Percentiles rank a stretch among this genome's conserved stretches.
Evolutionary conservation across 2,797 vertebrate genomes (phyloP).

Genomic region (Semaprochilodus insignis): DNA sequence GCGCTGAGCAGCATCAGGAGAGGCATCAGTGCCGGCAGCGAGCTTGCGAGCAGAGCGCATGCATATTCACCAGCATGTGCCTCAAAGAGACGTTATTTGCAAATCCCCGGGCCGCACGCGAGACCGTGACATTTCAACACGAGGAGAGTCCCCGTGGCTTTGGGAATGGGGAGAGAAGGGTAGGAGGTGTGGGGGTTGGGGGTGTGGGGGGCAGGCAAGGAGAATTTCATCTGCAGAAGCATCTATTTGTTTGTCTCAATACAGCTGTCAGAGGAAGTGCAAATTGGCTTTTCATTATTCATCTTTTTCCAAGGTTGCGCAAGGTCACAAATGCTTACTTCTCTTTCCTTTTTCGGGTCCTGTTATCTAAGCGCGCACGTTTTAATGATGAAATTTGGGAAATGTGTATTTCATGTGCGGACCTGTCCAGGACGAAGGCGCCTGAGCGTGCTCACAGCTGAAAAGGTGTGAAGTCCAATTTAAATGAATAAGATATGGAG

Average conservation of each 20-base stretch:
- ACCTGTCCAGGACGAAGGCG: slow-evolving; percentile 30
- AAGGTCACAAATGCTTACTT: slow-evolving; percentile 71
- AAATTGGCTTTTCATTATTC: slow-evolving; percentile 77
- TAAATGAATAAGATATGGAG: not conserved
- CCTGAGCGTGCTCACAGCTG: slow-evolving; percentile 2
- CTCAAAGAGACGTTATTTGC: slow-evolving; percentile 76
- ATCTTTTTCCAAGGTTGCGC: slow-evolving; percentile 66
- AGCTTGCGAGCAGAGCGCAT: slow-evolving; percentile 62
- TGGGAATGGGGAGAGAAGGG: slow-evolving; percentile 42
- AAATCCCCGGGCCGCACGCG: slow-evolving; percentile 75
- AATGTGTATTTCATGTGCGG: slow-evolving; percentile 19
- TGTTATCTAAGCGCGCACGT: slow-evolving; percentile 25
- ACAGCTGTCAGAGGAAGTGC: slow-evolving; percentile 71
- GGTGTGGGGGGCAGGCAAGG: slow-evolving; percentile 41
- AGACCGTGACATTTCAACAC: slow-evolving; percentile 77
- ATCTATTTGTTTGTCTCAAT: slow-evolving; percentile 75
- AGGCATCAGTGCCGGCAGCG: slow-evolving; percentile 55
- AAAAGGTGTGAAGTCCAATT: slow-evolving; percentile 9
- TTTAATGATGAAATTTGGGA: slow-evolving; percentile 28
- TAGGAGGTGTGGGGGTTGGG: not conserved
- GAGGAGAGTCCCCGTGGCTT: slow-evolving; percentile 71
- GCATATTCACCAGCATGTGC: slow-evolving; percentile 76
- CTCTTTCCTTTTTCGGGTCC: not conserved
- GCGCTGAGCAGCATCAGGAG: slow-evolving; percentile 63
- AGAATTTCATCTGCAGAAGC: slow-evolving; percentile 73